Base-by-base conservation (phyloP, 2,888 invertebrate genomes). In the Halictus ligatus region DNA sequence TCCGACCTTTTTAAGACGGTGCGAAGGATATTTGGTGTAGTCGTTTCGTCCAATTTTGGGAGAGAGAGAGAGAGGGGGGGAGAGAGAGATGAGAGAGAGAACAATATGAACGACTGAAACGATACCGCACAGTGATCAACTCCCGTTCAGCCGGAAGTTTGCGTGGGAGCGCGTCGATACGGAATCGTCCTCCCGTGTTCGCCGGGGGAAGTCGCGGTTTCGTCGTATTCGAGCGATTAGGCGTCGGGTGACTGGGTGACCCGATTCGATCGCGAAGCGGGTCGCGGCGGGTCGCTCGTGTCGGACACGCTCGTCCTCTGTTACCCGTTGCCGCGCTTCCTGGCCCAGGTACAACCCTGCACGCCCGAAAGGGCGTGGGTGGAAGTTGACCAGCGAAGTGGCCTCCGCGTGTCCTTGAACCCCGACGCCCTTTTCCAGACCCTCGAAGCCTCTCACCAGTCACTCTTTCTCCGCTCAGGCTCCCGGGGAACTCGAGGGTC, bases 341-440 rank as follows among this genome's bases (percentile, higher is more conserved):
- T 29, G 64, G 64, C 15, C 64, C 64, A 29, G 25, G 15, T 64
- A 64, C 10, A 64, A 64, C 25, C 64, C 13, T 7, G 64, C 2
- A 29, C 15, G n/a, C n/a, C n/a, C 15, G 60, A 29, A 46, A 15
- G 43, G 40, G 7, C n/a, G 18, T 18, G 21, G 18, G 15, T 77
- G 29, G 67, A 84, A 84, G 82, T 82, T 89, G 82, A 77, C 82
- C 79, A 79, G 79, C 79, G 75, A 77, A 54, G 75, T 81, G 83
- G 87, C 79, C 79, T 76, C 43, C 69, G 46, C 71, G 35, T 81
- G 85, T 54, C 82, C 89, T 87, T 89, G 89, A 85, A 89, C 89
- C 87, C 15, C 35, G 67, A 54, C 58, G 40, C 40, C 67, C 25
- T 76, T 76, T 79, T 64, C 83, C 21, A 81, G 69, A 58, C 29